Conservation (phyloP, 2,888 invertebrate genomes). For the Autographa pulchrina region DNA sequence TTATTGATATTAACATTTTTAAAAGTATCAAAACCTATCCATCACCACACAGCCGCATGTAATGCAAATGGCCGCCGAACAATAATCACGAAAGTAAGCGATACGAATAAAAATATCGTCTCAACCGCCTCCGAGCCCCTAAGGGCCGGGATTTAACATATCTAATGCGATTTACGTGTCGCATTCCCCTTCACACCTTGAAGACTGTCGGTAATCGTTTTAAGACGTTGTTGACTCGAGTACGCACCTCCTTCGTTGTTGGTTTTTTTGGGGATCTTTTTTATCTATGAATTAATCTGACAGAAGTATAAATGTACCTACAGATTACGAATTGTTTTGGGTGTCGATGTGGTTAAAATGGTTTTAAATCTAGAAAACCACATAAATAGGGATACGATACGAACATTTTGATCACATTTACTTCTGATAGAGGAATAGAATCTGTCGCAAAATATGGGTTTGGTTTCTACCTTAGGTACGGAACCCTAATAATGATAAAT, state of each 20-base stretch:
- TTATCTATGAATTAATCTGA: constrained; percentile 58
- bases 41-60: constrained; percentile 57
- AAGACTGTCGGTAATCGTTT: constrained; percentile 84
- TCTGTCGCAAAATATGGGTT: no score
- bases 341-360: not conserved
- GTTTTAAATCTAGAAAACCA: not conserved
- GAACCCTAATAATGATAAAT: no score
- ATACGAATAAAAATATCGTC: constrained; percentile 87
- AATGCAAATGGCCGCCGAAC: constrained; percentile 86
- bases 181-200: constrained; percentile 76
- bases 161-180: constrained; percentile 89
- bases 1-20: not conserved
- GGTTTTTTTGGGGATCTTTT: constrained; percentile 64
- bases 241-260: constrained; percentile 67
- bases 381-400: no score
- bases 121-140: constrained; percentile 73
- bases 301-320: constrained; percentile 24
- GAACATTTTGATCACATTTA: no score
- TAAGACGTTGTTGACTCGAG: constrained; percentile 83
- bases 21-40: constrained; percentile 63
- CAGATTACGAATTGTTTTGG: constrained; percentile 19
- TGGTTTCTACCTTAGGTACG: no score
- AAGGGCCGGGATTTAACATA: constrained; percentile 86
- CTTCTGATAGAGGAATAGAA: no score
- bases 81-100: constrained; percentile 88